Percentiles rank a stretch among this genome's conserved stretches.
These are phyloP conservation scores for Spodoptera picta DNA, from an alignment of 2,888 invertebrate species.

Conservation along the genomic window DNA sequence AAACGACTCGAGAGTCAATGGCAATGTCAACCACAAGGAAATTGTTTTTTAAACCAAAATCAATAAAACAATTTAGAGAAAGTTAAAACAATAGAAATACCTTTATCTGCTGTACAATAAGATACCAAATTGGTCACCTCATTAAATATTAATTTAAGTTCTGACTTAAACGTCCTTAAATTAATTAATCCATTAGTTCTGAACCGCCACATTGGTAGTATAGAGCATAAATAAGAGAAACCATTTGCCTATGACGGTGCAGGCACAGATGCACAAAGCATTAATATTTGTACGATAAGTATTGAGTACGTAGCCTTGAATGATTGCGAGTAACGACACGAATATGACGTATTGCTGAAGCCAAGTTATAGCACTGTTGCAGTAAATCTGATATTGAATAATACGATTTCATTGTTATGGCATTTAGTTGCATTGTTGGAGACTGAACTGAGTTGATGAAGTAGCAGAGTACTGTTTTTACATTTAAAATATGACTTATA, in stretches of 20 bases:
- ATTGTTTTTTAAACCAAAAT: too few relatives aligned
- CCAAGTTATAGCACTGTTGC: conserved; percentile 35
- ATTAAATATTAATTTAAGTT: conserved; percentile 19
- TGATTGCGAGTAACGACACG: conserved; percentile 40
- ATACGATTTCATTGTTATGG: conserved; percentile 8
- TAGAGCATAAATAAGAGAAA: conserved; percentile 33
- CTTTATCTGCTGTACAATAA: conserved; percentile 23
- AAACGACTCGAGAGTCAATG: too few relatives aligned
- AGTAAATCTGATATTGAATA: conserved; percentile 30
- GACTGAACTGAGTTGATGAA: too few relatives aligned
- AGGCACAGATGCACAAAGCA: conserved; percentile 39
- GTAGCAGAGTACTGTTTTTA: too few relatives aligned
- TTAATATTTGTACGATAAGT: conserved; percentile 56
- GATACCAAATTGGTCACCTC: conserved; percentile 20
- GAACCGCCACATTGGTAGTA: not conserved
- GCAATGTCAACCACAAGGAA: too few relatives aligned
- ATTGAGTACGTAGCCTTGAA: conserved; percentile 61
- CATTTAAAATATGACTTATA: too few relatives aligned
- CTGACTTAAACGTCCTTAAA: conserved; percentile 19
- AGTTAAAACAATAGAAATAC: conserved; percentile 6
- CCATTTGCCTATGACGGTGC: conserved; percentile 26
- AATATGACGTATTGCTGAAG: conserved; percentile 48
- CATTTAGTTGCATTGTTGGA: too few relatives aligned
- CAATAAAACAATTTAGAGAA: not conserved
- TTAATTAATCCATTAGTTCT: conserved; percentile 13